phyloP scores from a whole-genome alignment of 2,888 invertebrate species.

The Drosophila limbata region DNA sequence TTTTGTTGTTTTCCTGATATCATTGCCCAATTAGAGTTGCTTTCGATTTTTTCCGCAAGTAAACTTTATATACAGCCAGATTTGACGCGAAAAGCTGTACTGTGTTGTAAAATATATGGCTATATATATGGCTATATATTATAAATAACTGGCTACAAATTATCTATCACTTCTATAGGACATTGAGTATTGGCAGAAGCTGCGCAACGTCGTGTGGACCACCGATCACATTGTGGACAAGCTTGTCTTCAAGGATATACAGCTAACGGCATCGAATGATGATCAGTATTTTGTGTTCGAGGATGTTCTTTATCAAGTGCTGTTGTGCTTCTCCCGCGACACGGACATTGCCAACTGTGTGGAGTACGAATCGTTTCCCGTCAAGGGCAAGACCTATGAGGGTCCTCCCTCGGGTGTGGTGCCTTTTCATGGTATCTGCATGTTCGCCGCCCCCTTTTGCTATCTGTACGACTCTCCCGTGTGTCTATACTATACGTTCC shows the following conservation, averaged over 20 bases:
- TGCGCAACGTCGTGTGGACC: slow-evolving; percentile 93
- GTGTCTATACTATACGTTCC: slow-evolving; percentile 94
- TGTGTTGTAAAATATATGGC: background rate
- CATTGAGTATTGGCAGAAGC: slow-evolving; percentile 90
- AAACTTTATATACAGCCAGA: too few relatives aligned
- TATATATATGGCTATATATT: too few relatives aligned
- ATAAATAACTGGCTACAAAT: too few relatives aligned
- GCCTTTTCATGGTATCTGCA: slow-evolving; percentile 98
- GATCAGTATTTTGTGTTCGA: slow-evolving; percentile 99
- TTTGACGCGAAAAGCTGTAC: too few relatives aligned
- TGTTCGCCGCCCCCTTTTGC: slow-evolving; percentile 98
- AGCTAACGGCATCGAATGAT: slow-evolving; percentile 97
- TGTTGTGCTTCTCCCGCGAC: slow-evolving; percentile 97
- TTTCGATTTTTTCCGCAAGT: too few relatives aligned
- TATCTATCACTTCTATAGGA: slow-evolving; percentile 86
- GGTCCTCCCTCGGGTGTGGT: slow-evolving; percentile 96
- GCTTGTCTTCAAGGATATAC: slow-evolving; percentile 97
- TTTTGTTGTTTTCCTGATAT: too few relatives aligned
- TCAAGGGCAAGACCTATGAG: slow-evolving; percentile 84
- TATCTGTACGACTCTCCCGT: slow-evolving; percentile 96
- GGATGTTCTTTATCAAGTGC: slow-evolving; percentile 96
- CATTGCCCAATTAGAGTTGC: too few relatives aligned
- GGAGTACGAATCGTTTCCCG: slow-evolving; percentile 86
- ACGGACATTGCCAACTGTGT: slow-evolving; percentile 91
- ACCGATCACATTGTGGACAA: slow-evolving; percentile 97